Evolutionary conservation across 2,113 vertebrate genomes (phyloP).

Genomic region (Cichladusa arquata): DNA sequence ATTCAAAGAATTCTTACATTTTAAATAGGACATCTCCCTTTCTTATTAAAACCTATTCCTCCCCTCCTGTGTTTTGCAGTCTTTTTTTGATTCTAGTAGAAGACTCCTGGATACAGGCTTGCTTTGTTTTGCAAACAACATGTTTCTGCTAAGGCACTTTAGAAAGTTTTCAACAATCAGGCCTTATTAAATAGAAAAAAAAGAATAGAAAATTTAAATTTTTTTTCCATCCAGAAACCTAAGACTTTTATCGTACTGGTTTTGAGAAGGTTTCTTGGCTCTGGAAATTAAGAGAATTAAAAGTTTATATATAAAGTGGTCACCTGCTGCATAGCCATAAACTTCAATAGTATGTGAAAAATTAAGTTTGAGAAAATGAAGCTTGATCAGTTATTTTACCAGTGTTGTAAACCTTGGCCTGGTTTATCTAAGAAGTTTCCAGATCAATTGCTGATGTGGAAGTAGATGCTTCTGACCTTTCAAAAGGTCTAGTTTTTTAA

Average conservation of each 20-base stretch:
- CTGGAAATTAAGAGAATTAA: not conserved
- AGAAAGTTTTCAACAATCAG: not conserved
- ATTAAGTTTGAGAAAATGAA: not conserved
- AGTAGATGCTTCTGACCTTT: not conserved
- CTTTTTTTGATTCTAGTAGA: not conserved
- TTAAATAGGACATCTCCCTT: not conserved
- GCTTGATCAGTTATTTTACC: not conserved
- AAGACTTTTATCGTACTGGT: not conserved
- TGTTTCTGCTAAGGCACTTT: conserved; percentile 4
- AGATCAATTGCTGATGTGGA: not conserved
- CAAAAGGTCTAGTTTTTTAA: not conserved
- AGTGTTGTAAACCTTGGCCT: not conserved
- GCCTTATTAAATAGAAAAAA: not conserved
- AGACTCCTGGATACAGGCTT: not conserved
- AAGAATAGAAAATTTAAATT: not conserved
- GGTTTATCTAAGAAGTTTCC: not conserved
- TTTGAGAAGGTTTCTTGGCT: not conserved
- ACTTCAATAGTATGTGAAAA: not conserved
- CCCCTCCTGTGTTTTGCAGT: not conserved
- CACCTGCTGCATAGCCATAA: not conserved
- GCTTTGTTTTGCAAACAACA: not conserved
- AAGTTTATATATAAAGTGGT: not conserved
- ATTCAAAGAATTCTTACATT: not conserved
- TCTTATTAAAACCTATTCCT: not conserved
- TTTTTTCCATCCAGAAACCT: not conserved